Conservation (phyloP, 23 tunicate species). For the Trididemnum clinides region DNA sequence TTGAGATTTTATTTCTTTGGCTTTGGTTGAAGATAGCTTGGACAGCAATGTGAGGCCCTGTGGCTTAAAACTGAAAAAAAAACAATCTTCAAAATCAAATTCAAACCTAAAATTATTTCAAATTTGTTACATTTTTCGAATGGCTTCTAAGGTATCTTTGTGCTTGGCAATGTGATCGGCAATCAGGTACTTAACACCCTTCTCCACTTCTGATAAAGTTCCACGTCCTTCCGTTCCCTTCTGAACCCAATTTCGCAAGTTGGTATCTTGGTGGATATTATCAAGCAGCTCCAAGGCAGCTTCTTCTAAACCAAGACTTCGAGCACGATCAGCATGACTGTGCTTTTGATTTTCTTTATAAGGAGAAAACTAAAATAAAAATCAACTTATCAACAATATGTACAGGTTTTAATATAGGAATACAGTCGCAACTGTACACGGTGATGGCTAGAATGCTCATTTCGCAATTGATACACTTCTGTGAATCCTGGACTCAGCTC, state of each 20-base stretch:
- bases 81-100: neutral
- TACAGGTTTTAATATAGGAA: too few relatives aligned
- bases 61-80: conserved; percentile 8
- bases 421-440: too few relatives aligned
- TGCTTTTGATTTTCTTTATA: conserved; percentile 59
- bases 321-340: conserved; percentile 71
- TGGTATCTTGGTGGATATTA: conserved; percentile 4
- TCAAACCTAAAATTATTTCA: neutral
- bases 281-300: conserved; percentile 47
- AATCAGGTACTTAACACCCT: conserved; percentile 68
- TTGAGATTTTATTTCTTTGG: neutral
- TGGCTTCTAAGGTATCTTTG: conserved; percentile 37
- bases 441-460: too few relatives aligned
- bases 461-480: too few relatives aligned
- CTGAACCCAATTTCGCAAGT: conserved; percentile 54
- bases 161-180: conserved; percentile 76
- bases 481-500: too few relatives aligned
- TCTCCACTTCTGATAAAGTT: conserved; percentile 64
- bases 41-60: conserved; percentile 13
- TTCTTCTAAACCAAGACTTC: conserved; percentile 68
- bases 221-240: conserved; percentile 61
- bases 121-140: conserved; percentile 37
- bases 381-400: too few relatives aligned
- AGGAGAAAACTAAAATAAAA: conserved; percentile 51
- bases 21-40: neutral